These are phyloP conservation scores for Clistopyga incitator DNA, from an alignment of 2,888 invertebrate genomes.

Conservation along the genomic window DNA sequence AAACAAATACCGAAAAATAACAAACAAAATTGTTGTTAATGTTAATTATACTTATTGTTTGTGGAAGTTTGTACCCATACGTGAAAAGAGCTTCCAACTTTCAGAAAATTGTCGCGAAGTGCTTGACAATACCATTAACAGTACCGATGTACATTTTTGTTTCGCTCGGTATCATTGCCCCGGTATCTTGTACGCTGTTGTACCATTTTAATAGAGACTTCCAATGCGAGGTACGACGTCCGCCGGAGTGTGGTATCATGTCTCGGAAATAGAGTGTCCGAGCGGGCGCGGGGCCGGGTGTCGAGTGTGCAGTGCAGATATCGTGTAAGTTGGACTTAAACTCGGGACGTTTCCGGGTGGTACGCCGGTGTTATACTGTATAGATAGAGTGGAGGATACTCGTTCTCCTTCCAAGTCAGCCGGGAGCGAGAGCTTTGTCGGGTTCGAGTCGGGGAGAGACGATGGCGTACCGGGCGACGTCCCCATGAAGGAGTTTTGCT, in stretches of 20 bases:
- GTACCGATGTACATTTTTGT: background rate
- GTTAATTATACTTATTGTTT: no score
- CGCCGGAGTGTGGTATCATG: conserved; percentile 71
- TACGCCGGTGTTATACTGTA: conserved; percentile 55
- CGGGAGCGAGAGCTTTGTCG: conserved; percentile 40
- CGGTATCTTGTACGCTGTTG: conserved; percentile 69
- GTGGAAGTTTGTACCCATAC: no score
- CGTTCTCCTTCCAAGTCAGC: conserved; percentile 25
- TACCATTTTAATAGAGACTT: conserved; percentile 80
- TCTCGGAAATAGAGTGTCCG: conserved; percentile 77
- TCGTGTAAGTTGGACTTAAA: conserved; percentile 84
- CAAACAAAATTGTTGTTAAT: no score
- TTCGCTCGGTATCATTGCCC: conserved; percentile 17
- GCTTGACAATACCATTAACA: background rate
- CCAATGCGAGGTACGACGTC: conserved; percentile 58
- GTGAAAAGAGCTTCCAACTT: no score
- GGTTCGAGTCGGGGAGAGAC: conserved; percentile 26
- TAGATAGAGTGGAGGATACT: conserved; percentile 20
- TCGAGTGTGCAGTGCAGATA: conserved; percentile 82
- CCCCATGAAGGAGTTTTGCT: conserved; percentile 18
- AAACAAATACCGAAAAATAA: no score
- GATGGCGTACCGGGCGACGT: conserved; percentile 21
- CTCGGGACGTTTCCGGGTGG: conserved; percentile 64
- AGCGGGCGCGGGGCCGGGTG: conserved; percentile 62
- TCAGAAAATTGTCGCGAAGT: no score